Conservation (phyloP, 2,888 invertebrate genomes). For the Oxytorus armatus region DNA sequence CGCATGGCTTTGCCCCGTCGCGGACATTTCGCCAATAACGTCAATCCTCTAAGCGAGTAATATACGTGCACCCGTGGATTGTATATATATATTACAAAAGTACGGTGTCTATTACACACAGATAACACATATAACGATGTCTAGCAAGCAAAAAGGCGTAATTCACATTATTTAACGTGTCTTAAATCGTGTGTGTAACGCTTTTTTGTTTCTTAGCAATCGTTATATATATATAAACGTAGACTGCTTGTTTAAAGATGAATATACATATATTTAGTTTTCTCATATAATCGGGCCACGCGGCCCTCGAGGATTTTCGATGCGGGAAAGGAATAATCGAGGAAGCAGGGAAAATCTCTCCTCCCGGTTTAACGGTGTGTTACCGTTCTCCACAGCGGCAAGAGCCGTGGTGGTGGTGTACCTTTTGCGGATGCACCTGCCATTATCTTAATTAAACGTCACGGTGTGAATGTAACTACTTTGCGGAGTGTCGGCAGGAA, state of each 20-base stretch:
- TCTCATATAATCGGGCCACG: neutral
- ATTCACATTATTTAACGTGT: neutral
- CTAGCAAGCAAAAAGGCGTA: neutral
- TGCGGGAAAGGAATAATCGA: slow-evolving; percentile 41
- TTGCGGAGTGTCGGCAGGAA: slow-evolving; percentile 52
- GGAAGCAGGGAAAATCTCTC: slow-evolving; percentile 41
- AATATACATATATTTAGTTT: neutral
- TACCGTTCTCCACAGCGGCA: slow-evolving; percentile 46
- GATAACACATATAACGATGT: neutral
- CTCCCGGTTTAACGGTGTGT: slow-evolving; percentile 32
- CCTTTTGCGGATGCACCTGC: slow-evolving; percentile 63
- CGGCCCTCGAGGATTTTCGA: slow-evolving; percentile 40
- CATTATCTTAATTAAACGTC: slow-evolving; percentile 76
- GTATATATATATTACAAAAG: neutral
- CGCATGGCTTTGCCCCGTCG: slow-evolving; percentile 9
- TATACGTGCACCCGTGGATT: slow-evolving; percentile 10
- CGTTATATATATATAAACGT: slow-evolving; percentile 1
- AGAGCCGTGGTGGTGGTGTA: no score
- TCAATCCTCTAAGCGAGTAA: slow-evolving; percentile 27
- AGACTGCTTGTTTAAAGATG: neutral
- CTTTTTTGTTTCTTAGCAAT: slow-evolving; percentile 9
- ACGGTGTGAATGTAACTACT: slow-evolving; percentile 67
- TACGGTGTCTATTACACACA: neutral
- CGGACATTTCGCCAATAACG: slow-evolving; percentile 58
- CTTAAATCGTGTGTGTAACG: neutral